phyloP scores from a whole-genome alignment of 2,888 invertebrate species.

The Coelinius sp. region DNA sequence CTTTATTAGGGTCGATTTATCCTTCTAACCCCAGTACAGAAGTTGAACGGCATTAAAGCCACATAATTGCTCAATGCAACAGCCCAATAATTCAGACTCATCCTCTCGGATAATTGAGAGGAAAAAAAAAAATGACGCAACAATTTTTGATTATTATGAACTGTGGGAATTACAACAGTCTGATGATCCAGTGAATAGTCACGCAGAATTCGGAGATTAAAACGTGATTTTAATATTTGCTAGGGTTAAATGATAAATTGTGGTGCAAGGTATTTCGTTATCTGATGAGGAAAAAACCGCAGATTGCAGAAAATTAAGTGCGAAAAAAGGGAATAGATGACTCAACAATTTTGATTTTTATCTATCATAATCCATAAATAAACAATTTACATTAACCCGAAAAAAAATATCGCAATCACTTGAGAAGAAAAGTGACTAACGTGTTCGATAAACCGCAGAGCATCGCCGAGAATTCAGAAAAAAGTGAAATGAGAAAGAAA shows the following conservation, averaged over 20 bases:
- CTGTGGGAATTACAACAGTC: not conserved
- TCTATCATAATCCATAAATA: no score
- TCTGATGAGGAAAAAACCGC: not conserved
- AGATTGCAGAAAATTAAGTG: no score
- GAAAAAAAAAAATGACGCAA: not conserved
- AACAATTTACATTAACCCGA: not conserved
- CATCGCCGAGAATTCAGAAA: not conserved
- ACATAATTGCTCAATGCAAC: not conserved
- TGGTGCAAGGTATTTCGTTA: not conserved
- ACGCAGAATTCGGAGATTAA: not conserved
- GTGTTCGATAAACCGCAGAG: constrained; percentile 37
- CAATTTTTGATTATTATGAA: not conserved
- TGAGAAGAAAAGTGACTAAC: no score
- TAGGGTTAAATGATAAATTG: not conserved
- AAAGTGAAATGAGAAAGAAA: constrained; percentile 13
- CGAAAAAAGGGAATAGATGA: no score
- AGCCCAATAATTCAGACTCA: not conserved
- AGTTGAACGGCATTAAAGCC: not conserved
- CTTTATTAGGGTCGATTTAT: constrained; percentile 16
- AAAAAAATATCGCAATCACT: not conserved
- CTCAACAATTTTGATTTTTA: no score
- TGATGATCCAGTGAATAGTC: not conserved
- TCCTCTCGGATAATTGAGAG: no score
- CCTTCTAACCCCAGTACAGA: not conserved
- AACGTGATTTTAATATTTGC: not conserved